Base-by-base conservation (phyloP, 2,888 invertebrate genomes). In the Mellilla xanthometata region DNA sequence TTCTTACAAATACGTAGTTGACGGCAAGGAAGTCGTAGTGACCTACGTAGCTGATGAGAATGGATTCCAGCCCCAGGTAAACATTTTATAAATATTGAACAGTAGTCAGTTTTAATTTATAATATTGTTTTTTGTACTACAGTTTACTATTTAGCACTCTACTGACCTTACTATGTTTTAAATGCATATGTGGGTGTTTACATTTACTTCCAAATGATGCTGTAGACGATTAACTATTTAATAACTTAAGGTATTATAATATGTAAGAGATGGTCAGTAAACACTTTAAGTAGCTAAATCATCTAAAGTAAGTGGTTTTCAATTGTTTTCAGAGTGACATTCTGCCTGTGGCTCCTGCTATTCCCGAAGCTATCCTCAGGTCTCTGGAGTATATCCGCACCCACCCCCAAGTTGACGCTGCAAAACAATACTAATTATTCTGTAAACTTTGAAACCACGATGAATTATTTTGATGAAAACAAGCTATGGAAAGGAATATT, bases 11-110 rank as follows among this genome's bases (percentile, higher is more conserved):
- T 91, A 90, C 73, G 74, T 73, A 2, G 81, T 91, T 1, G 92
- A 94, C 41, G 94, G 94, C 12, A 80, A 82, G 9, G 85, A 86
- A 13, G 88, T 93, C 52, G 63, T 77, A 2, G 48, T 93, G 32
- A 78, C 81, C 23, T 94, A 93, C 76, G 65, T 89, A 38, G 93
- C 94, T 56, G 92, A 94, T 61, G 93, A 93, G 71, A 91, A 92
- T 54, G 94, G 94, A 32, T 94, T 90, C 88, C 92, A 92, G 46
- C 92, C 93, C 12, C 79, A 89, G 73, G 93, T 81, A 63, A 56
- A 48, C 26, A 22, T 8, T 10, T 4, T 28, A 10, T 5, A 19
- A 15, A 2, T 15, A 15, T 15, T 15, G n/a, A n/a, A n/a, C n/a
- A n/a, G n/a, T n/a, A n/a, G n/a, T n/a, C n/a, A n/a, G n/a, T n/a